These are phyloP conservation scores for Ceryle rudis DNA, from an alignment of 2,797 vertebrate species.

Conservation along the genomic window DNA sequence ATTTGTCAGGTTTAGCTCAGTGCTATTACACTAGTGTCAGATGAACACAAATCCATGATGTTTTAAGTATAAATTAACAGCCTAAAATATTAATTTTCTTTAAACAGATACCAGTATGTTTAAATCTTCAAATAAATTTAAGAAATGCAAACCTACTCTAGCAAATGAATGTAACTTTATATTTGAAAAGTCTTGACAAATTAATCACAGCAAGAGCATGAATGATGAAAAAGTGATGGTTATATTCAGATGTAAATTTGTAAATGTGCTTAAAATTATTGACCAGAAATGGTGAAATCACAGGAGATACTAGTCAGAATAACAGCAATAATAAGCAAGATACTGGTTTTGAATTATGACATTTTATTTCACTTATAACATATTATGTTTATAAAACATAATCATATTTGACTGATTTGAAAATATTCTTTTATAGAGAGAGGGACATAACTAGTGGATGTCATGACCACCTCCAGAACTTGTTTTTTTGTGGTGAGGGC, in stretches of 20 bases:
- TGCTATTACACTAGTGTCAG: background rate
- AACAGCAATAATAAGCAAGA: background rate
- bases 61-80: background rate
- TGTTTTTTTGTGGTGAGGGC: background rate
- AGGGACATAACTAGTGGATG: background rate
- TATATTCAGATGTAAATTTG: background rate
- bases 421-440: background rate
- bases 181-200: constrained; percentile 14
- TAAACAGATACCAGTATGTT: background rate
- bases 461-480: background rate
- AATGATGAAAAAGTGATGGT: background rate
- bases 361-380: background rate
- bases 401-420: background rate
- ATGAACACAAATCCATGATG: background rate
- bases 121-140: background rate
- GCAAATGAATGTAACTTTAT: background rate
- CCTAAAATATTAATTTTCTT: background rate
- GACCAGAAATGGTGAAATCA: background rate
- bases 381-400: background rate
- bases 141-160: background rate
- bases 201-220: background rate
- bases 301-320: background rate
- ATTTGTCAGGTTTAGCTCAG: background rate
- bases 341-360: background rate
- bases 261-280: constrained; percentile 4